Conservation (phyloP, 2,113 vertebrate genomes). For the Columbina picui region DNA sequence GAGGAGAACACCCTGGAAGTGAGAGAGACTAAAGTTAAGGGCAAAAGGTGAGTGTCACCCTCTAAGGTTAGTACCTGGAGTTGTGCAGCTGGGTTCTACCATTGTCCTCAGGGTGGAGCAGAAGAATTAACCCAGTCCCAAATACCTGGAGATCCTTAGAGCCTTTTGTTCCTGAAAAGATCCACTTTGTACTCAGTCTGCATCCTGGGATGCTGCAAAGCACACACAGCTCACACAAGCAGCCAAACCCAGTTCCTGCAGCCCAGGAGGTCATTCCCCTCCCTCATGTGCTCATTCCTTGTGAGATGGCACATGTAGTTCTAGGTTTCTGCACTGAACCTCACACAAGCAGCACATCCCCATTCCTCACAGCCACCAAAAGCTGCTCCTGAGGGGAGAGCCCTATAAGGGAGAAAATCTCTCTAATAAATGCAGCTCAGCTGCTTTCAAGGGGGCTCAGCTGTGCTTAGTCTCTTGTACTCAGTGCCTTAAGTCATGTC, state of each 20-base stretch:
- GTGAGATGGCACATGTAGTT: fast-evolving
- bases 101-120: fast-evolving
- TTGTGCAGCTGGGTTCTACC: background rate
- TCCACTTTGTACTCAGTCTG: background rate
- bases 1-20: constrained; percentile 89
- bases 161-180: background rate
- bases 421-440: background rate
- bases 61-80: background rate
- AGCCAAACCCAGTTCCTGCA: background rate
- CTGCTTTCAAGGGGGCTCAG: background rate
- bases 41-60: constrained; percentile 81
- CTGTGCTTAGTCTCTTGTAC: background rate
- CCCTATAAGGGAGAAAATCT: background rate
- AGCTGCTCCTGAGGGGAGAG: background rate
- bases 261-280: background rate
- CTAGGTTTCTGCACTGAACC: background rate
- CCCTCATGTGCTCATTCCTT: background rate
- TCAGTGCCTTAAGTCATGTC: background rate
- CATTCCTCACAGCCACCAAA: background rate
- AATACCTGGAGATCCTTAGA: background rate
- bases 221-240: background rate
- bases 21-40: constrained; percentile 85
- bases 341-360: background rate
- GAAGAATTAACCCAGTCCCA: background rate
- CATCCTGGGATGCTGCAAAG: background rate